Percentiles rank a stretch among this genome's conserved stretches.
phyloP scores from a whole-genome alignment of 1,140 invertebrate species.

The Lasioglossum baleicum region DNA sequence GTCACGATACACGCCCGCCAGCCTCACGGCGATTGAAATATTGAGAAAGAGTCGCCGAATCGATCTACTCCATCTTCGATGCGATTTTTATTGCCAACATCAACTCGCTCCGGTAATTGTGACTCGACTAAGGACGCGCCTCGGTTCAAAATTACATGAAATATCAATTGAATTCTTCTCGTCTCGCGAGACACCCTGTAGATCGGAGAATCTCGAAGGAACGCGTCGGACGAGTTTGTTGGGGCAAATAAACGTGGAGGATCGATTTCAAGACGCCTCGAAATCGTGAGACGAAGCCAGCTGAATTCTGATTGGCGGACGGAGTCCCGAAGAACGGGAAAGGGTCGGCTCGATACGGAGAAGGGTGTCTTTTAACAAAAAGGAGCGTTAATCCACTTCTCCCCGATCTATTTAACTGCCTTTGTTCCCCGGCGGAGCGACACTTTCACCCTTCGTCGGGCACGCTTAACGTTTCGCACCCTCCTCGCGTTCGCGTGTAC shows the following conservation, averaged over 20 bases:
- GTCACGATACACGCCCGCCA: not conserved
- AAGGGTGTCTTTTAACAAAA: conserved; percentile 35
- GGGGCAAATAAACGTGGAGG: not conserved
- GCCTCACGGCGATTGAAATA: conserved; percentile 10
- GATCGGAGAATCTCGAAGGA: not conserved
- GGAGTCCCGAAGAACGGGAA: conserved; percentile 18
- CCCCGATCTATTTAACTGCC: conserved; percentile 54
- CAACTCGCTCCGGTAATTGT: no score
- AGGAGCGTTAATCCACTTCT: conserved; percentile 47
- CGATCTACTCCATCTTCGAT: not conserved
- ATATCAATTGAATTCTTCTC: no score
- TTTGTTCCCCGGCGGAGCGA: conserved; percentile 48
- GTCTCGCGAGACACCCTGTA: no score
- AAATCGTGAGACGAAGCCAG: conserved; percentile 6
- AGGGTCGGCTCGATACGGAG: conserved; percentile 12
- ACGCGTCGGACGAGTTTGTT: not conserved
- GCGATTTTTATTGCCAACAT: conserved; percentile 7
- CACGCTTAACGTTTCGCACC: conserved; percentile 25
- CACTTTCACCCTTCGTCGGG: conserved; percentile 28
- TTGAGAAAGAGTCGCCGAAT: not conserved
- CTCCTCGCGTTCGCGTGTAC: not conserved
- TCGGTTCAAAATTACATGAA: no score
- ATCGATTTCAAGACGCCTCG: conserved; percentile 22
- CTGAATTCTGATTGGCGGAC: not conserved
- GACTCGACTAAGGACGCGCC: no score